These are phyloP conservation scores for Oscheius sp. DNA, from an alignment of 2,888 invertebrate species.

Conservation along the genomic window DNA sequence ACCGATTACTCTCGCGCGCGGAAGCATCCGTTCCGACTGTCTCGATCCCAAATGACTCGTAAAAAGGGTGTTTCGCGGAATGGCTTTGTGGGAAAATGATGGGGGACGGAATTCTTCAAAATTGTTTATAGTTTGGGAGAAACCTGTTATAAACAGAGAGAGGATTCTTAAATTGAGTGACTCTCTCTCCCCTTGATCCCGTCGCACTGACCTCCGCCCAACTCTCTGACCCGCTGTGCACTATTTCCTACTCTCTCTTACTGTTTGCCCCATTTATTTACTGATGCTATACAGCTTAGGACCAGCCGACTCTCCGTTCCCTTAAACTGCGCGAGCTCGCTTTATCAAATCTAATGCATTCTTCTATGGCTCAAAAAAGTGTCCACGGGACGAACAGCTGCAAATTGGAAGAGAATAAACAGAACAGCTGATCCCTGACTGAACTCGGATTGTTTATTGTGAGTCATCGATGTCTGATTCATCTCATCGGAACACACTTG, in stretches of 20 bases:
- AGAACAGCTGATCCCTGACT: no score
- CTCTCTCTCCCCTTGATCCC: neutral
- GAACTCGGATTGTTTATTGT: no score
- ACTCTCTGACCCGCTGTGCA: constrained; percentile 3
- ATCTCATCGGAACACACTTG: no score
- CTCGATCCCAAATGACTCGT: constrained; percentile 2
- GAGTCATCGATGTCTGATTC: no score
- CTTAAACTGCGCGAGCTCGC: no score
- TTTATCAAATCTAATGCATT: no score
- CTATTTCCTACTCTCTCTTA: constrained; percentile 25
- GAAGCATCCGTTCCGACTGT: neutral
- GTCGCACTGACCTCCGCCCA: constrained; percentile 16
- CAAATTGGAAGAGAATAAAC: no score
- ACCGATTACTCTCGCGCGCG: constrained; percentile 4
- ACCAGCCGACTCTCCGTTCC: constrained; percentile 2
- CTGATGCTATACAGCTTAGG: constrained; percentile 35
- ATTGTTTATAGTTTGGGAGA: constrained; percentile 23
- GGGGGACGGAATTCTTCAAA: neutral
- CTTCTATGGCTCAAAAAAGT: no score
- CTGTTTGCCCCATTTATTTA: constrained; percentile 35
- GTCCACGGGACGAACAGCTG: no score
- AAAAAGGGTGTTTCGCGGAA: neutral
- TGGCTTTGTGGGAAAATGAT: neutral
- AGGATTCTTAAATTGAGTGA: no score
- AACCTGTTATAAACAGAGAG: constrained; percentile 13